Conservation (phyloP, 53 echinoderm and acorn worm species). For the Apostichopus leukothele region DNA sequence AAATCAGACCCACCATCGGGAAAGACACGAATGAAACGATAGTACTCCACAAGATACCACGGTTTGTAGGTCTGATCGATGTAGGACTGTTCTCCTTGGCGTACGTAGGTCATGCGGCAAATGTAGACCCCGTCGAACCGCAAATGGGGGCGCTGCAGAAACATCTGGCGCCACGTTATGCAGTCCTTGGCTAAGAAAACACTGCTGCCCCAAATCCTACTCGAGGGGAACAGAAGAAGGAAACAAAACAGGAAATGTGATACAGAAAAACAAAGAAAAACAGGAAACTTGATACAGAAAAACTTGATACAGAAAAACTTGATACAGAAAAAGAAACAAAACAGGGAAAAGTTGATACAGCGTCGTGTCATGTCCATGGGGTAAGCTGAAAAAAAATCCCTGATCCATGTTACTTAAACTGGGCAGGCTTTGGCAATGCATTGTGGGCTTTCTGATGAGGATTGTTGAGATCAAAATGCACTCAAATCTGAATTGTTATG, state of each 20-base stretch:
- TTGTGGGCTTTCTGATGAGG: too few relatives aligned
- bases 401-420: too few relatives aligned
- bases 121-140: conserved; percentile 89
- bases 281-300: too few relatives aligned
- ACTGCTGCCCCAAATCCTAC: conserved; percentile 73
- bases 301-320: too few relatives aligned
- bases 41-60: conserved; percentile 93
- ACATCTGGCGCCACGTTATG: conserved; percentile 83
- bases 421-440: too few relatives aligned
- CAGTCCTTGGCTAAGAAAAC: conserved; percentile 72
- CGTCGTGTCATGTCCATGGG: too few relatives aligned
- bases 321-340: too few relatives aligned
- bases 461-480: too few relatives aligned
- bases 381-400: too few relatives aligned
- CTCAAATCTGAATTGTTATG: too few relatives aligned
- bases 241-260: background rate
- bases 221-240: conserved; percentile 25
- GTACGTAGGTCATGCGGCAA: conserved; percentile 72
- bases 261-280: background rate
- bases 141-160: conserved; percentile 75
- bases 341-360: too few relatives aligned
- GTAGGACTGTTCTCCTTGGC: conserved; percentile 72
- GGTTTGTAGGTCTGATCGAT: conserved; percentile 82
- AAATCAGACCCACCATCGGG: conserved; percentile 76
- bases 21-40: conserved; percentile 80